phyloP scores from a whole-genome alignment of 2,113 vertebrate species.

The Gallinago undulata region DNA sequence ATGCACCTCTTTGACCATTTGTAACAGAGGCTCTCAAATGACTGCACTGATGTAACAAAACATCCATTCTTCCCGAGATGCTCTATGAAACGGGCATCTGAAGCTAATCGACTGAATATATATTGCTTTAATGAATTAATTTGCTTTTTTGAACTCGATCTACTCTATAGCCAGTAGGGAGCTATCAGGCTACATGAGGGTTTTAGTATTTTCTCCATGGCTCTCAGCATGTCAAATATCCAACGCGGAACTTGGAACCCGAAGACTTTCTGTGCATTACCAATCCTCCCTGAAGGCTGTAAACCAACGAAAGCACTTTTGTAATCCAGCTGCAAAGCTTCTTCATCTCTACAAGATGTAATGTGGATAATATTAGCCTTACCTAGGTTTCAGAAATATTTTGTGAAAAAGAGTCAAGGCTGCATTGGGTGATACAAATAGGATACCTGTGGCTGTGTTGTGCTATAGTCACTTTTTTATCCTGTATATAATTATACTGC shows the following conservation, averaged over 20 bases:
- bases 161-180: conserved; percentile 24
- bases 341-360: background rate
- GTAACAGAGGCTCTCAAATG: background rate
- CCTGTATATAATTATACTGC: background rate
- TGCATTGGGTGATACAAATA: background rate
- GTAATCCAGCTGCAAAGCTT: background rate
- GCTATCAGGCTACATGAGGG: conserved; percentile 9
- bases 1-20: background rate
- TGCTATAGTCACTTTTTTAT: background rate
- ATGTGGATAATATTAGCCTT: background rate
- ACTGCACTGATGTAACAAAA: conserved; percentile 5
- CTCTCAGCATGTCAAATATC: background rate
- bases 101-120: conserved; percentile 41
- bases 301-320: background rate
- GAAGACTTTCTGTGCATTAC: background rate
- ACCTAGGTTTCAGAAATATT: background rate
- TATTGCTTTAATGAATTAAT: conserved; percentile 49
- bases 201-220: background rate
- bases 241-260: background rate
- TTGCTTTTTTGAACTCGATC: conserved; percentile 40
- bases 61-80: background rate
- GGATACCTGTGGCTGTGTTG: background rate
- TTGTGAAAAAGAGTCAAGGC: background rate
- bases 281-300: background rate
- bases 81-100: background rate